A percentile compares a stretch with the other conserved stretches of the same genome.
Conservation (phyloP, 2,113 vertebrate species). For the Bambusicola thoracicus region DNA sequence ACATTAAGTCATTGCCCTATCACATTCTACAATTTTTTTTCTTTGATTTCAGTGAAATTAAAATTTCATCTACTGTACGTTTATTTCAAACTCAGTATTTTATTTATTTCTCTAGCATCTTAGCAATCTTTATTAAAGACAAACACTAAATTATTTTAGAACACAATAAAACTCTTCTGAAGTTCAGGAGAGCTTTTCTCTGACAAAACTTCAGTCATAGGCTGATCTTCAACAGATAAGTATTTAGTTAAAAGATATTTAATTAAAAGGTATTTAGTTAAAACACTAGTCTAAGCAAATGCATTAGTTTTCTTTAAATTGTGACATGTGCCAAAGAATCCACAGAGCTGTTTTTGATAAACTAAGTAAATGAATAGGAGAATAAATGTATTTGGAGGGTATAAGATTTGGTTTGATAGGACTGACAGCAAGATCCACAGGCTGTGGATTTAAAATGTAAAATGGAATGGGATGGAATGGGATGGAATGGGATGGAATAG, state of each 20-base stretch:
- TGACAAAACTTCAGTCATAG: background rate
- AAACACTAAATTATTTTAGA: background rate
- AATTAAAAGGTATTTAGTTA: background rate
- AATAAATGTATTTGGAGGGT: background rate
- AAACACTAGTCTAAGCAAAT: background rate
- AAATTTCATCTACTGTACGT: background rate
- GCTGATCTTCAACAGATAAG: background rate
- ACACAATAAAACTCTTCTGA: background rate
- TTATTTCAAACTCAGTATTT: background rate
- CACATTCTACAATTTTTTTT: background rate
- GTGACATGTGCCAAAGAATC: background rate
- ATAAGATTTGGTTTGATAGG: background rate
- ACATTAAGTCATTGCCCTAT: background rate
- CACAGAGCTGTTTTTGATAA: background rate
- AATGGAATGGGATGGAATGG: too few species aligned
- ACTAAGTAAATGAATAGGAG: background rate
- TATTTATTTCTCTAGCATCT: background rate
- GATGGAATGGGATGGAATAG: background rate
- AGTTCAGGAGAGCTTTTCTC: background rate
- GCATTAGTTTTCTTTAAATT: background rate
- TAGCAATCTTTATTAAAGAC: background rate
- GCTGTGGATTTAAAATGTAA: background rate
- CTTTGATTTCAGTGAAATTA: background rate
- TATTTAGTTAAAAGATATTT: background rate
- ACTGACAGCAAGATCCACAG: background rate